A percentile compares a stretch with the other conserved stretches of the same genome.
Evolutionary conservation across 2,113 vertebrate species (phyloP).

Genomic region (Cyprichromis sp.): DNA sequence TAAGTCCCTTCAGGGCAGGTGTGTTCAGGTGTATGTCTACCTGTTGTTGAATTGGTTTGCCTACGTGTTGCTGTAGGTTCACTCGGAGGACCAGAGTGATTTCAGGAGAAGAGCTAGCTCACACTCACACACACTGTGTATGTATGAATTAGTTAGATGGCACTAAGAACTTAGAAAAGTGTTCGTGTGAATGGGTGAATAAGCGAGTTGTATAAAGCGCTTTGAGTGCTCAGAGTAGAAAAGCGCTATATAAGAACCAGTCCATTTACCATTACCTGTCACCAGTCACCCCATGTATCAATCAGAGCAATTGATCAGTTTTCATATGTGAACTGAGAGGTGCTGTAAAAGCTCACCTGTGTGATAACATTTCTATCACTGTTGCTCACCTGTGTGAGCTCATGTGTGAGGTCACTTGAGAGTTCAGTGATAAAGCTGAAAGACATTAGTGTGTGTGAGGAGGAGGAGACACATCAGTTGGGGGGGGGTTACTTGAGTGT

Average conservation of each 20-base stretch:
- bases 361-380: background rate
- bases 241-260: background rate
- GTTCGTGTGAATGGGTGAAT: background rate
- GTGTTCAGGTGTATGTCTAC: background rate
- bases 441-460: background rate
- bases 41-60: background rate
- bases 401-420: background rate
- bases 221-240: background rate
- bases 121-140: background rate
- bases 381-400: background rate
- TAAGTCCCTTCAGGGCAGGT: background rate
- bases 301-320: background rate
- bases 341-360: background rate
- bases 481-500: background rate
- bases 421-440: background rate
- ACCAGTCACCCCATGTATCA: background rate
- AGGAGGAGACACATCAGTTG: background rate
- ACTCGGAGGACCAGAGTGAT: background rate
- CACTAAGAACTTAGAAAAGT: background rate
- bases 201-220: background rate
- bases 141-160: background rate
- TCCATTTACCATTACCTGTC: background rate
- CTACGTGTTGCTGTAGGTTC: background rate
- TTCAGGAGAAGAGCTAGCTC: background rate
- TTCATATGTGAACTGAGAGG: background rate